Evolutionary conservation across 1,140 invertebrate genomes (phyloP).

Genomic region (Onthophagus taurus): DNA sequence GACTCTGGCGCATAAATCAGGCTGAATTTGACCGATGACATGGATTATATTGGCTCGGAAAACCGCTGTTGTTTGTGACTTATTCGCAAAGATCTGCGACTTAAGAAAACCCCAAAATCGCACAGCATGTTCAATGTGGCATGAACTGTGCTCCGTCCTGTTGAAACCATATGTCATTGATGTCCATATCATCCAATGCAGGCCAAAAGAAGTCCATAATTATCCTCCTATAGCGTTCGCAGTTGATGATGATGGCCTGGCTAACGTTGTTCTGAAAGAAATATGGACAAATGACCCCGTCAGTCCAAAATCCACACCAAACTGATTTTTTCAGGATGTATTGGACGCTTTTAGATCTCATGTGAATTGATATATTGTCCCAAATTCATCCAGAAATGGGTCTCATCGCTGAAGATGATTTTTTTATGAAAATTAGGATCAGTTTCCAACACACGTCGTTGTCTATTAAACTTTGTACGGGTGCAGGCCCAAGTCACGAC

Average conservation of each 20-base stretch:
- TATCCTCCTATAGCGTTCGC: conserved; percentile 17
- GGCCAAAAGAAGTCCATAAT: conserved; percentile 16
- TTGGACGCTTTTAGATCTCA: neutral
- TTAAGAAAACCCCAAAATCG: conserved; percentile 5
- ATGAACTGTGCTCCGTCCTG: conserved; percentile 20
- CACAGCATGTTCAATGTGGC: conserved; percentile 16
- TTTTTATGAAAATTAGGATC: conserved; percentile 24
- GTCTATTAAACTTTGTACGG: conserved; percentile 27
- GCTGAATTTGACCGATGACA: conserved; percentile 10
- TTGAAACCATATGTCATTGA: conserved; percentile 22
- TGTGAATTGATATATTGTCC: neutral
- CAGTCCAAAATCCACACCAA: conserved; percentile 18
- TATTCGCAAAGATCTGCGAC: conserved; percentile 1
- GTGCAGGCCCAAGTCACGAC: conserved; percentile 14
- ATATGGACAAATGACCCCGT: too few species aligned
- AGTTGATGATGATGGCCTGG: conserved; percentile 15
- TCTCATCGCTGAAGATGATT: conserved; percentile 20
- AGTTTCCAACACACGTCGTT: conserved; percentile 24
- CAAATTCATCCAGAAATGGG: conserved; percentile 29
- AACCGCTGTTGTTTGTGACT: neutral
- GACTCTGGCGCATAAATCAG: conserved; percentile 17
- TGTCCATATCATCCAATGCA: conserved; percentile 20
- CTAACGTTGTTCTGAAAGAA: conserved; percentile 16
- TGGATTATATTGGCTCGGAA: conserved; percentile 3
- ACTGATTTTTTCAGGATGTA: conserved; percentile 11